phyloP scores from a whole-genome alignment of 2,888 invertebrate genomes.

The Syrphus vitripennis region DNA sequence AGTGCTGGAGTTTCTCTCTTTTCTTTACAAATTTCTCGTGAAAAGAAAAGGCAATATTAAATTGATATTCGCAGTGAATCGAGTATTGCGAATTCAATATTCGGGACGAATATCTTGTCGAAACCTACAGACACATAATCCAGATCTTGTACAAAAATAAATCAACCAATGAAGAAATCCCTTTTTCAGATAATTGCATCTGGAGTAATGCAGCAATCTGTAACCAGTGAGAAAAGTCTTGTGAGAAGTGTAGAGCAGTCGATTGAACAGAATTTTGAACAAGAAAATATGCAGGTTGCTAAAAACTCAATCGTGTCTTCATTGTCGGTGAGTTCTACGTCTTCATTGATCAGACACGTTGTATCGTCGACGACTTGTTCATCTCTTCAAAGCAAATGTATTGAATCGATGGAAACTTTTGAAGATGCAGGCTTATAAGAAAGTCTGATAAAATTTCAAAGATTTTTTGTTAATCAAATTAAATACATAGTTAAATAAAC shows the following conservation, averaged over 20 bases:
- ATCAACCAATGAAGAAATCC: conserved; percentile 28
- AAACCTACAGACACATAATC: background rate
- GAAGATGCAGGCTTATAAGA: conserved; percentile 55
- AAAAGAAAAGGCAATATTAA: no score
- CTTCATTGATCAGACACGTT: conserved; percentile 57
- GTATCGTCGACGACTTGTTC: conserved; percentile 60
- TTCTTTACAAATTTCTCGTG: no score
- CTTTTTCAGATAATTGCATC: conserved; percentile 65
- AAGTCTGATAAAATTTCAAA: background rate
- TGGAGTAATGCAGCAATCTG: conserved; percentile 53
- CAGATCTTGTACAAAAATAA: background rate
- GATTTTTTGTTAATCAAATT: background rate
- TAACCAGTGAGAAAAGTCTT: conserved; percentile 44
- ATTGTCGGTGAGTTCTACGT: conserved; percentile 63
- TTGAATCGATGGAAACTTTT: conserved; percentile 45
- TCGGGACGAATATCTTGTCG: background rate
- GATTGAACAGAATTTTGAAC: conserved; percentile 49
- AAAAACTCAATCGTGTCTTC: conserved; percentile 58
- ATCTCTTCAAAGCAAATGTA: conserved; percentile 57
- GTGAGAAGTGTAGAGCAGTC: conserved; percentile 57
- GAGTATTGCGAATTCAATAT: no score
- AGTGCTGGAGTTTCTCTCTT: no score
- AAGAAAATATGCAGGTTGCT: conserved; percentile 49
- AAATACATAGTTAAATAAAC: background rate
- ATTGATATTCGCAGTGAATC: no score